A percentile compares a stretch with the other conserved stretches of the same genome.
These are phyloP conservation scores for Sphinx pinastri DNA, from an alignment of 2,888 invertebrate genomes.

Conservation along the genomic window DNA sequence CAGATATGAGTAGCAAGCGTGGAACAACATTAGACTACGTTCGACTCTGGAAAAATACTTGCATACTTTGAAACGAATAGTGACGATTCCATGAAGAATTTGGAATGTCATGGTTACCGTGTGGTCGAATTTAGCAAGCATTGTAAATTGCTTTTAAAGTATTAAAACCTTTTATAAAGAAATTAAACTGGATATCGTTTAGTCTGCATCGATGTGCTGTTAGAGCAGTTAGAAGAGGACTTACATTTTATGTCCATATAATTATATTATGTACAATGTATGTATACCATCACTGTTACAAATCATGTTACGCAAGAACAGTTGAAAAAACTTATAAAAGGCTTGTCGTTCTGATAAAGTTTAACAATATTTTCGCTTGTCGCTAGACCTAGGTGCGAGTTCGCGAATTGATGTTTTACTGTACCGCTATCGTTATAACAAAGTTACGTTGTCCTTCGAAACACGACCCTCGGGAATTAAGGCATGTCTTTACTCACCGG, in stretches of 20 bases:
- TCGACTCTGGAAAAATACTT: slow-evolving; percentile 42
- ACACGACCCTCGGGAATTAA: slow-evolving; percentile 36
- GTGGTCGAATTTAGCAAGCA: too few species aligned
- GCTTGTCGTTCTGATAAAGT: neutral
- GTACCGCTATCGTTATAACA: slow-evolving; percentile 27
- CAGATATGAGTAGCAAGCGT: slow-evolving; percentile 44
- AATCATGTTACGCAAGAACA: neutral
- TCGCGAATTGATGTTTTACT: slow-evolving; percentile 46
- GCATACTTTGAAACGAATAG: neutral
- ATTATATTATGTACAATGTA: too few species aligned
- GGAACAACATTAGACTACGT: slow-evolving; percentile 45
- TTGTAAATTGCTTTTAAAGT: too few species aligned
- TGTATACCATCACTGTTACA: too few species aligned
- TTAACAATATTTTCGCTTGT: neutral
- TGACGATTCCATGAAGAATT: neutral
- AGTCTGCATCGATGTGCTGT: too few species aligned
- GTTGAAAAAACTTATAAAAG: neutral
- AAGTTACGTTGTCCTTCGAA: slow-evolving; percentile 32
- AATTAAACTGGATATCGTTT: too few species aligned
- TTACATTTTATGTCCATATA: too few species aligned
- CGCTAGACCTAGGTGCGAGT: neutral
- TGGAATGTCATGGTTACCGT: neutral
- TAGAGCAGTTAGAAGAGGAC: too few species aligned
- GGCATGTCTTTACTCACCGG: slow-evolving; percentile 23
- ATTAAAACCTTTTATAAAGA: too few species aligned